Percentiles rank a stretch among this genome's conserved stretches.
These are phyloP conservation scores for Eilema caniola DNA, from an alignment of 2,888 invertebrate genomes.

Conservation along the genomic window DNA sequence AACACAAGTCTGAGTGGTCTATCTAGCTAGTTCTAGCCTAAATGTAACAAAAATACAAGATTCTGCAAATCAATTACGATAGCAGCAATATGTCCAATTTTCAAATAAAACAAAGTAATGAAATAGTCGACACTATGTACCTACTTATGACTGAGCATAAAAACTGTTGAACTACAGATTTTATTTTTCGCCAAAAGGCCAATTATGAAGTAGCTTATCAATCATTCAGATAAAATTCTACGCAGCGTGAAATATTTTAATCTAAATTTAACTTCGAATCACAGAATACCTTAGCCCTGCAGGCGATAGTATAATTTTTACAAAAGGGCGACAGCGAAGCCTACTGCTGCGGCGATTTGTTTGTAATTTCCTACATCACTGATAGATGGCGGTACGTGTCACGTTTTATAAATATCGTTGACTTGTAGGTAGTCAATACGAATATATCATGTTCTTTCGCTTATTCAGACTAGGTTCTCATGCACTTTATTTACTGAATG, in stretches of 20 bases:
- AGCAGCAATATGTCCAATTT: too few relatives aligned
- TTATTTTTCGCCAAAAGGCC: too few relatives aligned
- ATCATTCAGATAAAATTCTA: not conserved
- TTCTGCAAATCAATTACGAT: too few relatives aligned
- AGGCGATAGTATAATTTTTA: constrained; percentile 10
- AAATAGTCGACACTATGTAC: too few relatives aligned
- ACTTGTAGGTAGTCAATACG: not conserved
- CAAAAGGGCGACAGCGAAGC: constrained; percentile 6
- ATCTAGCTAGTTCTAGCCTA: too few relatives aligned
- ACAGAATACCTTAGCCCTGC: not conserved
- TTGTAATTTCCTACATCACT: constrained; percentile 56
- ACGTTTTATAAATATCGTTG: constrained; percentile 23
- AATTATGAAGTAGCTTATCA: not conserved
- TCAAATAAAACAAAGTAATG: too few relatives aligned
- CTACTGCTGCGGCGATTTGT: constrained; percentile 31
- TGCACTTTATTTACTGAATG: not conserved
- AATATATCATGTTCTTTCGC: too few relatives aligned
- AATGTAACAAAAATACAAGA: too few relatives aligned
- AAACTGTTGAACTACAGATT: too few relatives aligned
- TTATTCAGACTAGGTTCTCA: not conserved
- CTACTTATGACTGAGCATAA: too few relatives aligned
- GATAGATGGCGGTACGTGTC: constrained; percentile 75
- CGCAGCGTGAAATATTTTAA: not conserved
- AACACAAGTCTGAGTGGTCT: too few relatives aligned
- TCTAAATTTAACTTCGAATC: not conserved